phyloP scores from a whole-genome alignment of 2,113 vertebrate species.

The Anoplopoma fimbria region DNA sequence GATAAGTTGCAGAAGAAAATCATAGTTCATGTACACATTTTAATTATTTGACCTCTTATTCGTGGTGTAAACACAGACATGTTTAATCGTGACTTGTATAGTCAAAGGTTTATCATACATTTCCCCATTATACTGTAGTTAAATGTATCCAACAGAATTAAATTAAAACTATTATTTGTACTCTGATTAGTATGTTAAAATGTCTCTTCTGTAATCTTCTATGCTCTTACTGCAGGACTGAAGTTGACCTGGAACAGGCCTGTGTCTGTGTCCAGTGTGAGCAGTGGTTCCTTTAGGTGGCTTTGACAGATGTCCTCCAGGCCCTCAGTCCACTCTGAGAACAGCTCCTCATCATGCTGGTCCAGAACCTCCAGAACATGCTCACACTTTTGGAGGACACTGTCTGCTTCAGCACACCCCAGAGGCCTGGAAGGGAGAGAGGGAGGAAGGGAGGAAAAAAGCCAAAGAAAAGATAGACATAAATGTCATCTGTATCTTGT shows the following conservation, averaged over 20 bases:
- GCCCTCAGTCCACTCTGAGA: slow-evolving; percentile 77
- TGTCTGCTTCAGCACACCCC: slow-evolving; percentile 75
- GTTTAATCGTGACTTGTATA: background rate
- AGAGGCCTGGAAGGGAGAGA: slow-evolving; percentile 67
- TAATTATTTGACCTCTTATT: background rate
- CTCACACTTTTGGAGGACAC: slow-evolving; percentile 82
- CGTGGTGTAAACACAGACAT: background rate
- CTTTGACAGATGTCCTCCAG: slow-evolving; percentile 76
- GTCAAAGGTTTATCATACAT: background rate
- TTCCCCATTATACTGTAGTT: background rate
- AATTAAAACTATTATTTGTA: background rate
- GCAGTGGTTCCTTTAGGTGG: slow-evolving; percentile 78
- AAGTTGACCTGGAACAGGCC: slow-evolving; percentile 81
- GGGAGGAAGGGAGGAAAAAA: background rate
- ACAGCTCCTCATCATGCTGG: slow-evolving; percentile 75
- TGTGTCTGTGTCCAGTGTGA: slow-evolving; percentile 67
- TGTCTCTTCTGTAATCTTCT: background rate
- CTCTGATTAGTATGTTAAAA: background rate
- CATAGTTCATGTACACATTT: background rate
- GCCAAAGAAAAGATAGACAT: background rate
- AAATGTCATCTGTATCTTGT: background rate
- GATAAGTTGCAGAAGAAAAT: background rate
- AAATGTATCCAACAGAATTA: background rate
- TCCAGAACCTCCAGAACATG: slow-evolving; percentile 79
- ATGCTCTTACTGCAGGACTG: slow-evolving; percentile 79